phyloP scores from a whole-genome alignment of 1,140 invertebrate species.

The Cyclargus thomasi region DNA sequence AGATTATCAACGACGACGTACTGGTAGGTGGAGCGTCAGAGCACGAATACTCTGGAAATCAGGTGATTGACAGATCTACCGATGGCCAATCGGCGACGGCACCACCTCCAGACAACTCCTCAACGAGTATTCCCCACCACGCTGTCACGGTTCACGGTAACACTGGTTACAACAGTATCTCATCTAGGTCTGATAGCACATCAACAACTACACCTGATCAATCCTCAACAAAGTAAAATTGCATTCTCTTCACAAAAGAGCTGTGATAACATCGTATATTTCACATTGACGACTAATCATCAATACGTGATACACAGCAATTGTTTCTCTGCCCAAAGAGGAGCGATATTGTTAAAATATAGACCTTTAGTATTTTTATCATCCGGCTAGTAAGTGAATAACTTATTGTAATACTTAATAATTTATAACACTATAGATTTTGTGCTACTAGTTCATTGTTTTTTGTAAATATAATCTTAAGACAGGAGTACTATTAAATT shows the following conservation, averaged over 20 bases:
- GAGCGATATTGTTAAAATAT: neutral
- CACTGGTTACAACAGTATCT: conserved; percentile 43
- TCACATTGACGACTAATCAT: neutral
- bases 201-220: conserved; percentile 33
- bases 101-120: neutral
- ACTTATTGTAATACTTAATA: neutral
- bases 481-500: neutral
- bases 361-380: neutral
- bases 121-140: conserved; percentile 5
- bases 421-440: neutral
- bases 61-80: neutral
- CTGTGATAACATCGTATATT: conserved; percentile 43
- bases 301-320: neutral
- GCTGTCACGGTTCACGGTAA: conserved; percentile 52
- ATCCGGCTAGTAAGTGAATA: neutral
- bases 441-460: neutral
- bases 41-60: conserved; percentile 21
- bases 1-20: conserved; percentile 37
- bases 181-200: conserved; percentile 44
- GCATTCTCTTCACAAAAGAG: neutral
- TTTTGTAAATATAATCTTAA: conserved; percentile 14
- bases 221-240: neutral
- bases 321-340: neutral
- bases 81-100: conserved; percentile 1
- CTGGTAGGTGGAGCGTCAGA: conserved; percentile 23